These are phyloP conservation scores for Drosophila orosa DNA, from an alignment of 1,140 invertebrate species.

Conservation along the genomic window DNA sequence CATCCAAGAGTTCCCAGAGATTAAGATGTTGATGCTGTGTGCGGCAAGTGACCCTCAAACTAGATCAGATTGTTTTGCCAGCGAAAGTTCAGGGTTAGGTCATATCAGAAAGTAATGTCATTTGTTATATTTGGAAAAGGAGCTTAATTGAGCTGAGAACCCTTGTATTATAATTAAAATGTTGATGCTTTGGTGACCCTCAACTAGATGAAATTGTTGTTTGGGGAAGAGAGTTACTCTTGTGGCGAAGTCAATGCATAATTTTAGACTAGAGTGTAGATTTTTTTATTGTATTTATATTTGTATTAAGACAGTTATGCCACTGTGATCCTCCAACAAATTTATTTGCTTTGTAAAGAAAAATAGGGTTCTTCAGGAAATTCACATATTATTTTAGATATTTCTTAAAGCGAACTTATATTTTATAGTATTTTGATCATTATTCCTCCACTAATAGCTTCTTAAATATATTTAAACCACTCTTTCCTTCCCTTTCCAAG, in stretches of 20 bases:
- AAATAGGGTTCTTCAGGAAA: background rate
- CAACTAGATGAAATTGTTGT: constrained; percentile 66
- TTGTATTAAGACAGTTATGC: constrained; percentile 18
- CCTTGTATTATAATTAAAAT: constrained; percentile 36
- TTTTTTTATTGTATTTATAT: too few species aligned
- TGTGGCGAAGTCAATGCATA: constrained; percentile 26
- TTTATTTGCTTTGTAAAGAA: constrained; percentile 33
- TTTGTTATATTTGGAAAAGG: background rate
- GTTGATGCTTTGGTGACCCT: constrained; percentile 58
- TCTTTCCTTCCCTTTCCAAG: constrained; percentile 80
- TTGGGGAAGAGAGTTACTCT: constrained; percentile 30
- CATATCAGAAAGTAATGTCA: constrained; percentile 7
- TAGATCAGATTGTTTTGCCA: constrained; percentile 14
- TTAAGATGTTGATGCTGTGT: constrained; percentile 54
- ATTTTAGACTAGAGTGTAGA: background rate
- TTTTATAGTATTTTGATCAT: too few species aligned
- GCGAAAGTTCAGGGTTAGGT: constrained; percentile 14
- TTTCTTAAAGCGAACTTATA: background rate
- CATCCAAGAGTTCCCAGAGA: constrained; percentile 59
- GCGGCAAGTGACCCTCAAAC: constrained; percentile 40
- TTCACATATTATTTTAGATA: background rate
- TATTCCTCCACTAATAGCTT: too few species aligned
- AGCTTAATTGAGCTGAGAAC: background rate
- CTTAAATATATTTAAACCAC: background rate
- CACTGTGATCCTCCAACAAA: constrained; percentile 56